phyloP scores from a whole-genome alignment of 2,113 vertebrate genomes.

The Alosa alosa region DNA sequence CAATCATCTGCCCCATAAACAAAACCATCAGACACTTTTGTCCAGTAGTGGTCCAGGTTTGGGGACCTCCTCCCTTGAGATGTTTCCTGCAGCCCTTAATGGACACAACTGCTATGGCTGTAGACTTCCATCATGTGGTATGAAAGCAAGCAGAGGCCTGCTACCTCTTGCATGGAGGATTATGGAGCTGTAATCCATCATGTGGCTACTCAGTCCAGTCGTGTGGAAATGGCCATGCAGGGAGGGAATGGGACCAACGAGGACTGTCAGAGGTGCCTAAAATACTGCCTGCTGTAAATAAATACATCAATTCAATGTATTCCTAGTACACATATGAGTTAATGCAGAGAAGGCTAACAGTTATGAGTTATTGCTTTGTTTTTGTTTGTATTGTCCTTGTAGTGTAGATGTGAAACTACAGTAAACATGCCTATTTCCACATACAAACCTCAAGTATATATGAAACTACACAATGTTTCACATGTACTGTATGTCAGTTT shows the following conservation, averaged over 20 bases:
- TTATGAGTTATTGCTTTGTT: neutral
- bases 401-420: no score
- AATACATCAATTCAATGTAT: no score
- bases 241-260: neutral
- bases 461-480: no score
- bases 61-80: neutral
- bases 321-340: neutral
- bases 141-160: neutral
- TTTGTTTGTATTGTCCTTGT: neutral
- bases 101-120: neutral
- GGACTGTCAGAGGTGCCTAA: neutral
- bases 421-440: neutral
- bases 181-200: slow-evolving; percentile 24
- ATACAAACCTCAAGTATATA: neutral
- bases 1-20: no score
- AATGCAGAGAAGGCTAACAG: neutral
- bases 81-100: neutral
- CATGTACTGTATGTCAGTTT: neutral
- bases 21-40: no score
- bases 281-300: neutral
- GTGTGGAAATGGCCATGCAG: slow-evolving; percentile 24
- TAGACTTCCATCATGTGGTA: neutral
- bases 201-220: slow-evolving; percentile 21
- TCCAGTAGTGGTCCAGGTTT: neutral
- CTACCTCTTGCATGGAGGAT: neutral